Evolutionary conservation across 2,797 vertebrate genomes (phyloP).

Genomic region (Anabacerthia variegaticeps): DNA sequence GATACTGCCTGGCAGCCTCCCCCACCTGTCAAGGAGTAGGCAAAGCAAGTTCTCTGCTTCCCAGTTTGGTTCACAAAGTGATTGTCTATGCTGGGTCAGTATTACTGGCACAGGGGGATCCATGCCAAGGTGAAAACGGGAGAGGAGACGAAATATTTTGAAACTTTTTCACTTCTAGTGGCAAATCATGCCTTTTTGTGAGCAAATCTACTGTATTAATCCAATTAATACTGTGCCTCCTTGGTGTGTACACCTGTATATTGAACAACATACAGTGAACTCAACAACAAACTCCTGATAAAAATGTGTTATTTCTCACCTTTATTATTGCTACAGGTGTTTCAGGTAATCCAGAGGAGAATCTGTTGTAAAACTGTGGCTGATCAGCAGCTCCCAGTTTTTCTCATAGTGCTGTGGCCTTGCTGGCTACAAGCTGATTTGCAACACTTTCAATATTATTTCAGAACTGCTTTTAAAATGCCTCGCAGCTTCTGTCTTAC

Average conservation of each 20-base stretch:
- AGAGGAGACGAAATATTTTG: not conserved
- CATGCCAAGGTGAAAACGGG: not conserved
- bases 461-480: not conserved
- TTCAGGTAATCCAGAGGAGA: not conserved
- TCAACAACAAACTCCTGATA: not conserved
- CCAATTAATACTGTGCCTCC: not conserved
- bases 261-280: not conserved
- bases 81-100: not conserved
- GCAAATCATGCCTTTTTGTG: not conserved
- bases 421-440: not conserved
- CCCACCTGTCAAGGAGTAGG: not conserved
- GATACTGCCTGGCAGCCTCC: not conserved
- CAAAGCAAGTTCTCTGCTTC: not conserved
- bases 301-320: not conserved
- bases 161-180: not conserved
- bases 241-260: not conserved
- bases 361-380: not conserved
- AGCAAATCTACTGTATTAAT: not conserved
- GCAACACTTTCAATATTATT: not conserved
- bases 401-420: not conserved
- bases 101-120: not conserved
- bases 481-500: not conserved
- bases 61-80: not conserved
- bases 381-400: not conserved
- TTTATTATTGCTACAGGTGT: not conserved